A percentile compares a stretch with the other conserved stretches of the same genome.
These are phyloP conservation scores for Chlorops oryzae DNA, from an alignment of 1,140 invertebrate species.

Conservation along the genomic window DNA sequence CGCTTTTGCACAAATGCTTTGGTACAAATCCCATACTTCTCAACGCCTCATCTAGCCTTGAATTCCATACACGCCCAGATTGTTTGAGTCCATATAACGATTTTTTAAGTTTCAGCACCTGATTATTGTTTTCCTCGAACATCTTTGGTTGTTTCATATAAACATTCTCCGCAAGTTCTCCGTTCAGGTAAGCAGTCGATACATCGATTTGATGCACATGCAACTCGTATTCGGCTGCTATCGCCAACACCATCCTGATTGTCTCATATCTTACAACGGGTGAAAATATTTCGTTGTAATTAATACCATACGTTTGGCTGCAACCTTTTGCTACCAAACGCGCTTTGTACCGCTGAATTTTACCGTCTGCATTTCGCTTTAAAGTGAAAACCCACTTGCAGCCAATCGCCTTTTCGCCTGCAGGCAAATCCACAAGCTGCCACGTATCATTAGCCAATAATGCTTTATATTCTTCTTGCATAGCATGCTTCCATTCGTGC, in stretches of 20 bases:
- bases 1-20: conserved; percentile 19
- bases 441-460: conserved; percentile 16
- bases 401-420: conserved; percentile 10
- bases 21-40: conserved; percentile 23
- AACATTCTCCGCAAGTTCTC: conserved; percentile 8
- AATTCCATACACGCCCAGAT: conserved; percentile 25
- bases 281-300: conserved; percentile 42
- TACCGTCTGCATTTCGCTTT: conserved; percentile 22
- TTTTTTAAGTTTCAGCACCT: conserved; percentile 32
- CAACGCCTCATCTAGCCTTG: conserved; percentile 24
- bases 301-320: conserved; percentile 27
- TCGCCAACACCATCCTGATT: conserved; percentile 29
- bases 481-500: neutral
- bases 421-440: conserved; percentile 9
- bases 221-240: conserved; percentile 7
- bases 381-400: conserved; percentile 20
- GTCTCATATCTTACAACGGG: conserved; percentile 33
- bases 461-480: conserved; percentile 4
- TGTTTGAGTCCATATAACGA: conserved; percentile 36
- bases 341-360: conserved; percentile 34
- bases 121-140: conserved; percentile 2
- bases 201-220: conserved; percentile 13
- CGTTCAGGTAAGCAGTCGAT: conserved; percentile 10
- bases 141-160: conserved; percentile 11
- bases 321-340: conserved; percentile 41